Evolutionary conservation across 2,113 vertebrate species (phyloP).

Genomic region (Mastomys natalensis): DNA sequence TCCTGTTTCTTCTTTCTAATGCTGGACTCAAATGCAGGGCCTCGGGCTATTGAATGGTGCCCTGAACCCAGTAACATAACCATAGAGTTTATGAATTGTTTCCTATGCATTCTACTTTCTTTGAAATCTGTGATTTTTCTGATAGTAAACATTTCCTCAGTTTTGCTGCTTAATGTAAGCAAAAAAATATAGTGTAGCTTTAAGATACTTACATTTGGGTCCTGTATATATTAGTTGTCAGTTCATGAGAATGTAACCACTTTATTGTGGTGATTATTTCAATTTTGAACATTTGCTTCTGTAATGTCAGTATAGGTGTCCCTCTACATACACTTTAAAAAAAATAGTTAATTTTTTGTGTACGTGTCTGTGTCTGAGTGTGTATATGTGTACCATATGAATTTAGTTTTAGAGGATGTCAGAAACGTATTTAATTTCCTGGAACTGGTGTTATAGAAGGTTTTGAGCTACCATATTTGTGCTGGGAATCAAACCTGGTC

Average conservation of each 20-base stretch:
- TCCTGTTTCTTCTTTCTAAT: not conserved
- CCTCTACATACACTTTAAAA: not conserved
- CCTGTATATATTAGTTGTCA: not conserved
- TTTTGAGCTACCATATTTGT: not conserved
- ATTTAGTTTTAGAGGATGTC: not conserved
- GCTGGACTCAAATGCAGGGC: not conserved
- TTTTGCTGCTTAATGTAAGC: not conserved
- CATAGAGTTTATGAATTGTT: not conserved
- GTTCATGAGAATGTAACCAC: not conserved
- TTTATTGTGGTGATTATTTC: not conserved
- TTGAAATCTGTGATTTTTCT: constrained; percentile 34
- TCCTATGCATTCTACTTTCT: not conserved
- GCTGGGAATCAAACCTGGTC: not conserved
- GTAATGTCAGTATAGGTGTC: not conserved
- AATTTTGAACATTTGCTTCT: constrained; percentile 18
- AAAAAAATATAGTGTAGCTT: constrained; percentile 10
- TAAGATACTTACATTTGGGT: not conserved
- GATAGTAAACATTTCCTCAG: not conserved
- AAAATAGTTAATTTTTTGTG: not conserved
- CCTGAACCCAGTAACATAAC: not conserved
- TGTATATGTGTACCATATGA: not conserved
- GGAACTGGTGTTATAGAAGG: not conserved
- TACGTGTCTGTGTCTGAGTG: not conserved
- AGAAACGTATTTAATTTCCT: not conserved
- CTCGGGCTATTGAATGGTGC: not conserved